phyloP scores from a whole-genome alignment of 2,797 vertebrate species.

The Lagorchestes hirsutus region DNA sequence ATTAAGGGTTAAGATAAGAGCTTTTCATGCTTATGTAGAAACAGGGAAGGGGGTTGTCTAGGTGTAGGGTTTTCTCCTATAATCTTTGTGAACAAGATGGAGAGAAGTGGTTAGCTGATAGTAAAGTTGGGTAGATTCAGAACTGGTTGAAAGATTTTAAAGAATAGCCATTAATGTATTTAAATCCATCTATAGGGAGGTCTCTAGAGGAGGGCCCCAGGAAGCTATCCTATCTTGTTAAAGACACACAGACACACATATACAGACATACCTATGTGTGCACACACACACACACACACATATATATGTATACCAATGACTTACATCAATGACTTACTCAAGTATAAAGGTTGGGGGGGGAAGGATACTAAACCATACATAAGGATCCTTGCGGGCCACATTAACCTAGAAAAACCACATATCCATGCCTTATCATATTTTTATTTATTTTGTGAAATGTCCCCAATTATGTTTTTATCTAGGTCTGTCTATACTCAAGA shows the following conservation, averaged over 20 bases:
- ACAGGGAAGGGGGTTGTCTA: neutral
- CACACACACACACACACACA: neutral
- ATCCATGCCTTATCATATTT: neutral
- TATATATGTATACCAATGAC: no score
- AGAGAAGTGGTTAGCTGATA: neutral
- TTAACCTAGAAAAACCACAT: neutral
- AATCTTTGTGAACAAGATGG: neutral
- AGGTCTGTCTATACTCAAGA: neutral
- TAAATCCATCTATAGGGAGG: neutral
- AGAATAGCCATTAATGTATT: neutral
- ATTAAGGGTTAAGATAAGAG: neutral
- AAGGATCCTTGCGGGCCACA: neutral
- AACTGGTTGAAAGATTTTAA: neutral
- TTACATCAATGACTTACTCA: neutral
- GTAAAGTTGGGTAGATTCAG: neutral
- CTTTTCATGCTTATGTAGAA: neutral
- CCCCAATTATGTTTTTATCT: neutral
- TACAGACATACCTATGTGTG: neutral
- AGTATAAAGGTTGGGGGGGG: neutral
- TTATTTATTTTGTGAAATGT: neutral
- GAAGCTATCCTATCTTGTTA: conserved; percentile 21
- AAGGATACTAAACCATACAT: neutral
- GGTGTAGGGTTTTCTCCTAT: neutral
- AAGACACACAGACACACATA: neutral
- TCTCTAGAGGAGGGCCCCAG: conserved; percentile 15